phyloP scores from a whole-genome alignment of 2,113 vertebrate genomes.

The Dunckerocampus dactyliophorus region DNA sequence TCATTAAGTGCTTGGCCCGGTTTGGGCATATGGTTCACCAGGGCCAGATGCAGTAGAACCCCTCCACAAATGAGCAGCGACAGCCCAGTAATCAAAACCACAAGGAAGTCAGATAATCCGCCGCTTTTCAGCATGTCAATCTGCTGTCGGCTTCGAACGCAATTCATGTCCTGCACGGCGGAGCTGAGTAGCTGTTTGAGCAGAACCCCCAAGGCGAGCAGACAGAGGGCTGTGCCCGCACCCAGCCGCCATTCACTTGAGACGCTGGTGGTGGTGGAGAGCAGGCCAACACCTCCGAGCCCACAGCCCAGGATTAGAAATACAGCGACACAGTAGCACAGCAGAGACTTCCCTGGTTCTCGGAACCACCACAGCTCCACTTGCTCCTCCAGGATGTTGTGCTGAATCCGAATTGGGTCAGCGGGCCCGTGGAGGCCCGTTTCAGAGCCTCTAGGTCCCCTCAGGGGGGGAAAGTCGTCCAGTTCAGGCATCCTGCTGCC shows the following conservation, averaged over 20 bases:
- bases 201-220: constrained; percentile 87
- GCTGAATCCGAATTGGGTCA: constrained; percentile 73
- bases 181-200: constrained; percentile 97
- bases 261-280: constrained; percentile 91
- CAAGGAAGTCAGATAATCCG: constrained; percentile 81
- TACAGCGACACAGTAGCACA: constrained; percentile 87
- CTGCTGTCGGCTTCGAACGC: constrained; percentile 82
- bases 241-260: constrained; percentile 94
- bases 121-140: constrained; percentile 91
- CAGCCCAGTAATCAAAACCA: constrained; percentile 82
- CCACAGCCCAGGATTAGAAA: constrained; percentile 86
- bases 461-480: constrained; percentile 68
- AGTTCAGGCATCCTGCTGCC: constrained; percentile 76
- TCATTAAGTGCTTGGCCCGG: constrained; percentile 73
- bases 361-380: constrained; percentile 98
- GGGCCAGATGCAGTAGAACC: constrained; percentile 81
- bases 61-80: constrained; percentile 83
- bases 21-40: constrained; percentile 77
- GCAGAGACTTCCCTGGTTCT: constrained; percentile 84
- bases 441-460: constrained; percentile 42
- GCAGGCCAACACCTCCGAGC: constrained; percentile 83
- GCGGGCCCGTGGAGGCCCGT: constrained; percentile 38
- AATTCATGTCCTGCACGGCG: constrained; percentile 98
- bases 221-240: constrained; percentile 83
- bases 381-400: constrained; percentile 88